Evolutionary conservation across 2,113 vertebrate species (phyloP).

Genomic region (Aegotheles bennettii): DNA sequence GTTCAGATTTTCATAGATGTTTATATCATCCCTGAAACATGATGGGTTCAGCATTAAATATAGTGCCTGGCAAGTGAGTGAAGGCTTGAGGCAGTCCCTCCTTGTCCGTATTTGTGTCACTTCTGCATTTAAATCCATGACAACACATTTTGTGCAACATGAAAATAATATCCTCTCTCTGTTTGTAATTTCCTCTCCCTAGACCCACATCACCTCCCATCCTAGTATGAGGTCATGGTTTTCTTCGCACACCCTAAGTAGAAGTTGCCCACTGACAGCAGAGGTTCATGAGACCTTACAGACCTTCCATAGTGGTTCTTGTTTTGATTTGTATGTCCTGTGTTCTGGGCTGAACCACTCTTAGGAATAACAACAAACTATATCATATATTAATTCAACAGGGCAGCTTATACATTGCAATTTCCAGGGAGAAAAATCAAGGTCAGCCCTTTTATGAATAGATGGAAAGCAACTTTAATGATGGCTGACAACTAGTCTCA

Average conservation of each 20-base stretch:
- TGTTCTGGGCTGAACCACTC: background rate
- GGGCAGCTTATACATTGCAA: background rate
- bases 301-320: background rate
- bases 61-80: background rate
- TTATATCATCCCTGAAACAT: background rate
- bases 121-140: background rate
- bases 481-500: background rate
- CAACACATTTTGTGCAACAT: background rate
- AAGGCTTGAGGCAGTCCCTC: background rate
- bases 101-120: background rate
- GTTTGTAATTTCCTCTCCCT: background rate
- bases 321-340: background rate
- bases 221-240: background rate
- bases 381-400: background rate
- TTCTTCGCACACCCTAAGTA: background rate
- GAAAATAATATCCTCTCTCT: background rate
- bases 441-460: background rate
- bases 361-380: background rate
- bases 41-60: background rate
- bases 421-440: background rate
- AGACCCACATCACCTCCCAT: background rate
- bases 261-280: background rate
- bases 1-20: background rate
- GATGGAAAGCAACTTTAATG: background rate
- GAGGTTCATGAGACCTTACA: background rate